Evolutionary conservation across 2,888 invertebrate species (phyloP), one percentile per base, ranked within the genome.

Genomic region (Pterobdella sp.): DNA sequence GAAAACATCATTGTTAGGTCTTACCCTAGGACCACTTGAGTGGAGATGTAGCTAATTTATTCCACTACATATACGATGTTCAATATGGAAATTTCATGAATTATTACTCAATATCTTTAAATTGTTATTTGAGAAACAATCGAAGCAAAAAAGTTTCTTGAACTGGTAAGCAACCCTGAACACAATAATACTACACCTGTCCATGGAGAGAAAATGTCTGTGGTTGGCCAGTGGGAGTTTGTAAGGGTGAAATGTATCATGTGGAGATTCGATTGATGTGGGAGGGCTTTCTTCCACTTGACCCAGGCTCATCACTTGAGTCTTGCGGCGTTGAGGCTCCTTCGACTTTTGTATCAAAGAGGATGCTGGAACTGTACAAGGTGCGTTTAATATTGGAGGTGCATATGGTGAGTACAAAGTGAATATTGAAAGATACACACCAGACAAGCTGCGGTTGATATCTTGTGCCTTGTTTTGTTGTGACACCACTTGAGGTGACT

Each of bases 261-360:
- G n/a, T n/a, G n/a, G n/a, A n/a, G n/a, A n/a, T n/a, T n/a, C n/a
- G n/a, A n/a, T n/a, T 22, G 26, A 56, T 26, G 60, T 22, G n/a
- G 60, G 10, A 7, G 60, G 60, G 60, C 14, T 56, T 56, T 56
- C 60, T 56, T 56, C 60, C 60, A 56, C 60, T 26, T 56, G 60
- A 22, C 60, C n/a, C 7, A 56, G 60, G 26, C 60, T 56, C 14
- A 56, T 3, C n/a, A 56, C 60, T 22, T 56, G 60, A 26, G 60
- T 56, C 60, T 56, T 56, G 10, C 60, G 4, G 7, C 60, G 7
- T 22, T 56, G 4, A 4, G 7, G 60, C 4, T 4, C 3, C 10
- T 3, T 3, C 14, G 60, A 3, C 4, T 22, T 26, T 14, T 7
- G 42, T 18, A 42, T 7, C 60, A 56, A 26, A 22, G 60, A 56